phyloP scores from a whole-genome alignment of 2,888 invertebrate genomes.

The Tetanocera ferruginea region DNA sequence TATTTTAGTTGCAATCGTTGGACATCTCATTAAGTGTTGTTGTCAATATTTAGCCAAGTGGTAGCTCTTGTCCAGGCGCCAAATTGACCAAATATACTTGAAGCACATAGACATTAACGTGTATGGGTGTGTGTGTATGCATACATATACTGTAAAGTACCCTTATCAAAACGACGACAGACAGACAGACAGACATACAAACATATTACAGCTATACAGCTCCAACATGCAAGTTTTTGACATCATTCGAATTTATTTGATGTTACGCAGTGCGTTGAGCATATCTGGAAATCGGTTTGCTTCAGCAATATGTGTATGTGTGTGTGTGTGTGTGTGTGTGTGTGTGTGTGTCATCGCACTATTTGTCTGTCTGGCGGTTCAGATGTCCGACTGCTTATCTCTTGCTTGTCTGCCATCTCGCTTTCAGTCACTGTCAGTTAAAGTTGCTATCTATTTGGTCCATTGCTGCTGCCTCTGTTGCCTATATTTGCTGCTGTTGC shows the following conservation, averaged over 20 bases:
- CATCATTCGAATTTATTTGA: too few relatives aligned
- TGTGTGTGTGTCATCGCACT: neutral
- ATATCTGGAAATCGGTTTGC: neutral
- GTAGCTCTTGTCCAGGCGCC: slow-evolving; percentile 21
- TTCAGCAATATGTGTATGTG: neutral
- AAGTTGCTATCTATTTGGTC: too few relatives aligned
- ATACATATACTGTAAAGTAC: slow-evolving; percentile 44
- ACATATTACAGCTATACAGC: neutral
- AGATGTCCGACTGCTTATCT: neutral
- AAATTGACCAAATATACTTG: slow-evolving; percentile 52
- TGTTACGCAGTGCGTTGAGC: neutral
- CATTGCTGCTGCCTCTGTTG: too few relatives aligned
- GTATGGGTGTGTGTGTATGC: neutral
- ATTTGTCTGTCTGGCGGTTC: neutral
- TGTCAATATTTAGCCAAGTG: neutral
- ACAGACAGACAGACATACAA: neutral
- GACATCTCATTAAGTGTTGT: slow-evolving; percentile 27
- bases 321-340: neutral
- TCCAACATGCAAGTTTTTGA: neutral
- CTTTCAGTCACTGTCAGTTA: neutral
- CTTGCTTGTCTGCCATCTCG: neutral
- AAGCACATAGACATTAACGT: neutral
- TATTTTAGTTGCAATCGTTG: slow-evolving; percentile 24
- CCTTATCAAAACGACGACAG: slow-evolving; percentile 56
- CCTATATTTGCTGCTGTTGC: too few relatives aligned